These are phyloP conservation scores for Chascanopsetta lugubris DNA, from an alignment of 2,113 vertebrate genomes.

Conservation along the genomic window DNA sequence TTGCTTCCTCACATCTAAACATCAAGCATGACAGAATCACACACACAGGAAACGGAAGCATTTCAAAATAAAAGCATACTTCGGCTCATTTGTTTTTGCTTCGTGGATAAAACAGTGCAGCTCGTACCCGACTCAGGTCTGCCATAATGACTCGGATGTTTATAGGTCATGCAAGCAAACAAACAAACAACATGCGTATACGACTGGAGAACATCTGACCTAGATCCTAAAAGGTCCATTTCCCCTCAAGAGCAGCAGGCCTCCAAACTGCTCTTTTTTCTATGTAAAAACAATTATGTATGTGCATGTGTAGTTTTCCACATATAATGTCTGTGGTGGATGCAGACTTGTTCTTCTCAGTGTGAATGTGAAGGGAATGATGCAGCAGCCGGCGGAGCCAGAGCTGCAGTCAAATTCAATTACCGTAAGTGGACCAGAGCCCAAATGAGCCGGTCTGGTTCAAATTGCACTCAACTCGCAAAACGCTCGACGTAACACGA, in stretches of 20 bases:
- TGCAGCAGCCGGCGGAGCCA: slow-evolving; percentile 34
- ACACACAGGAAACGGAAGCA: too few species aligned
- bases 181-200: slow-evolving; percentile 36
- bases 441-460: slow-evolving; percentile 66
- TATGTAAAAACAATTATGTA: slow-evolving; percentile 30
- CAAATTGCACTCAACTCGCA: slow-evolving; percentile 64
- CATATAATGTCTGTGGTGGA: slow-evolving; percentile 35
- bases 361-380: slow-evolving; percentile 41
- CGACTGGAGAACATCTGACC: slow-evolving; percentile 58
- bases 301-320: slow-evolving; percentile 33
- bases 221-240: slow-evolving; percentile 46
- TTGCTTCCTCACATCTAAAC: too few species aligned
- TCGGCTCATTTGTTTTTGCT: too few species aligned
- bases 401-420: slow-evolving; percentile 72
- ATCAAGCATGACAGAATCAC: too few species aligned
- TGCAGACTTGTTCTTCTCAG: slow-evolving; percentile 36
- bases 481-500: slow-evolving; percentile 67
- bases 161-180: slow-evolving; percentile 37
- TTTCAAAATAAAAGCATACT: too few species aligned
- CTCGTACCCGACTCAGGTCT: too few species aligned
- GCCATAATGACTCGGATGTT: slow-evolving; percentile 32
- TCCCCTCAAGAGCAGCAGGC: slow-evolving; percentile 52
- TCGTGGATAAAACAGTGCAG: too few species aligned
- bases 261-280: slow-evolving; percentile 43
- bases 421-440: slow-evolving; percentile 69